Percentiles rank a stretch among this genome's conserved stretches.
Evolutionary conservation across 1,140 invertebrate genomes (phyloP).

Genomic region (Tetranychus cinnabarinus): DNA sequence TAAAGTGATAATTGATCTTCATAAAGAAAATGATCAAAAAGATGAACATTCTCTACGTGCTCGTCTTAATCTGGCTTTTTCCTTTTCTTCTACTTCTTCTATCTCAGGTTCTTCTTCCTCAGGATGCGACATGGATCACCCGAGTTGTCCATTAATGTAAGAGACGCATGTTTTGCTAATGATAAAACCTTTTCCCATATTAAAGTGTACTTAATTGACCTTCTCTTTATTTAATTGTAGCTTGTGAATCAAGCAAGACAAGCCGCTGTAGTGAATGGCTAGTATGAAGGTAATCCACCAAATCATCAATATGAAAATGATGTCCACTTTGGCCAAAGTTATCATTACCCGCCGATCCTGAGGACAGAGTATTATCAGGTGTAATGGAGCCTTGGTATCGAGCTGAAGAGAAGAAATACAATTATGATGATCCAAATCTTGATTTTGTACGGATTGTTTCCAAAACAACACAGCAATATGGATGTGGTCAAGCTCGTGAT

Average conservation of each 20-base stretch:
- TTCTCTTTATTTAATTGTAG: no score
- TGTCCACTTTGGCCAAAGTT: not conserved
- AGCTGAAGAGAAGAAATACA: not conserved
- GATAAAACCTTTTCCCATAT: no score
- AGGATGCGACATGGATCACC: no score
- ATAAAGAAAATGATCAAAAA: no score
- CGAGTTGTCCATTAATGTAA: no score
- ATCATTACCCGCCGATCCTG: not conserved
- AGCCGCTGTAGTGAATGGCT: no score
- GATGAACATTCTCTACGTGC: not conserved
- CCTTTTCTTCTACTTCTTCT: constrained; percentile 3
- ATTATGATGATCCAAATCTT: not conserved
- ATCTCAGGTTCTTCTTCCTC: constrained; percentile 13
- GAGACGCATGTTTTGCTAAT: no score
- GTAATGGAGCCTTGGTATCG: not conserved
- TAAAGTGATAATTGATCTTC: no score
- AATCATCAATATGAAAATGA: no score
- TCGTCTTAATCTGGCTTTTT: not conserved
- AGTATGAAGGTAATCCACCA: no score
- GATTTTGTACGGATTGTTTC: not conserved
- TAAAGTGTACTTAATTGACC: no score
- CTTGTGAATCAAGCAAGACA: no score
- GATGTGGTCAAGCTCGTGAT: not conserved
- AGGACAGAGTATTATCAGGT: not conserved
- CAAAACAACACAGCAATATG: not conserved